Evolutionary conservation across 2,797 vertebrate genomes (phyloP), one percentile per base, ranked within the genome.

Genomic region (Xyrichtys novacula): DNA sequence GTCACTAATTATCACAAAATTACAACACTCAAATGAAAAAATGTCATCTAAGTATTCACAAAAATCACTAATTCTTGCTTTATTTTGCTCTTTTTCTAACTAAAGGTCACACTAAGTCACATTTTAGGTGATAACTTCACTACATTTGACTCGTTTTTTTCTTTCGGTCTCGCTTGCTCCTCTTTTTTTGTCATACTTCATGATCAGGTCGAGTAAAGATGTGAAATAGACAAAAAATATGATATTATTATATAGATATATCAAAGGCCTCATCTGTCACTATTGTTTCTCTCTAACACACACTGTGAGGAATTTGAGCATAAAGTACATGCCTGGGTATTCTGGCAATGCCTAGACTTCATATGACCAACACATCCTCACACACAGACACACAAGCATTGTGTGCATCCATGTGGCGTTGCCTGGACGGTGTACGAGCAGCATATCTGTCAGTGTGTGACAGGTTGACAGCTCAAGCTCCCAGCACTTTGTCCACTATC

Each of bases 401-500:
- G 69, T 81, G 86, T 92, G 78, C 90, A 89, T 92, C 90, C 54
- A 67, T 85, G 88, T 90, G 87, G 91, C 88, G 89, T 87, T 91
- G 92, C 93, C 94, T 94, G 91, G 95, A 94, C 93, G 95, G 95
- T 90, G 94, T 96, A 94, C 94, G 94, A 96, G 95, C 96, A 96
- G 93, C 95, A 96, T 96, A 96, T 97, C 95, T 97, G 96, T 96
- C 96, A 96, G 94, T 88, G 89, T 93, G 94, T 97, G 97, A 97
- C 96, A 96, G 94, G 93, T 95, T 96, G 96, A 96, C 96, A 96
- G 95, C 91, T 95, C 93, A 72, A 85, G 95, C 95, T 96, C 94
- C 95, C 92, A 96, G 96, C 95, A 95, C 95, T 96, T 96, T 97
- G 97, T 98, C 96, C 94, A 94, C 93, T 95, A 95, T 94, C 90